Conservation (phyloP, 2,113 vertebrate species). For the Nettapus auritus region DNA sequence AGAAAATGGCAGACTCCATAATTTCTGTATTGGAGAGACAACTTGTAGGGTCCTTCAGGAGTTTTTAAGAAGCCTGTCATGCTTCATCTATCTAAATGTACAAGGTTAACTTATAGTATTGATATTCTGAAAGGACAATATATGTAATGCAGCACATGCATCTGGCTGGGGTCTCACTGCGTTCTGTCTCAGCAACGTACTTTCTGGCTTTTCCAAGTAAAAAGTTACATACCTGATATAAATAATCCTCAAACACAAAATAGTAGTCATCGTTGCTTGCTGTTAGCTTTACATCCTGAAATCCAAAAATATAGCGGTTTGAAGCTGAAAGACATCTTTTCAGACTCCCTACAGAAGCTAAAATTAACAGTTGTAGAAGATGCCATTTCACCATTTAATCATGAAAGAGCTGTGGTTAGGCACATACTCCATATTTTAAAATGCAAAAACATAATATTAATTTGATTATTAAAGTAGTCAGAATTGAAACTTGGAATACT, state of each 20-base stretch:
- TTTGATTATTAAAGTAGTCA: background rate
- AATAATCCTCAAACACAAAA: slow-evolving; percentile 99
- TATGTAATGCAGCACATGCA: background rate
- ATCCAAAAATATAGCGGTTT: slow-evolving; percentile 21
- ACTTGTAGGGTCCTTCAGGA: background rate
- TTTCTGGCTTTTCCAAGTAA: background rate
- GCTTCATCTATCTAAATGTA: background rate
- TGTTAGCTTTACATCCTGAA: slow-evolving; percentile 96
- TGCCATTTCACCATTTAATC: background rate
- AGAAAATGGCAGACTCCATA: background rate
- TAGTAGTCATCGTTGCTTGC: slow-evolving; percentile 99
- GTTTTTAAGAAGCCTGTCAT: background rate
- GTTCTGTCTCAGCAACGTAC: background rate
- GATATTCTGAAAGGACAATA: background rate
- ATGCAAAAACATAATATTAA: background rate
- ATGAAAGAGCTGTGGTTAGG: background rate
- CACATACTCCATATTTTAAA: background rate
- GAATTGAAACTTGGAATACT: background rate
- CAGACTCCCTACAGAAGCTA: background rate
- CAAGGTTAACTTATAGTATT: background rate
- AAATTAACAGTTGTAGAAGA: background rate
- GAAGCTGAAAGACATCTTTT: background rate
- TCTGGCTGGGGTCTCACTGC: background rate
- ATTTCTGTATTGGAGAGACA: background rate
- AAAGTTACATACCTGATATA: slow-evolving; percentile 90